Percentiles rank a stretch among this genome's conserved stretches.
Evolutionary conservation across 2,113 vertebrate genomes (phyloP).

Genomic region (Semnornis frantzii): DNA sequence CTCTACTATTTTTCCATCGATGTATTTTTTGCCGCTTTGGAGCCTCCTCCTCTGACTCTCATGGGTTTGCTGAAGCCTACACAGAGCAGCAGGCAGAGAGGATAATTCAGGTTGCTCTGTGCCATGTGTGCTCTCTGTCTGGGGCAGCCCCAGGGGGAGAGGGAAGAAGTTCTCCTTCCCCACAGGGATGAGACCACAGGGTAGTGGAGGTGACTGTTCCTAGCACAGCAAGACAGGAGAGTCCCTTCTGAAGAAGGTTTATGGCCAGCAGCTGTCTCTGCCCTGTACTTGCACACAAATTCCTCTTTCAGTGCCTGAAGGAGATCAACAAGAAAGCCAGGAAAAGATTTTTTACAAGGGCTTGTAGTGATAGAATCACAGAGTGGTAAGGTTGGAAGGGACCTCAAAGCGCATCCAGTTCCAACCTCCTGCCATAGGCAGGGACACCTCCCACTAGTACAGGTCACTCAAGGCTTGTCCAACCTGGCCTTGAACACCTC

Average conservation of each 20-base stretch:
- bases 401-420: no score
- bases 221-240: not conserved
- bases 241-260: not conserved
- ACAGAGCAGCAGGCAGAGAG: not conserved
- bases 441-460: no score
- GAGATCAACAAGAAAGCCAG: no score
- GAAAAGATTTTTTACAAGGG: no score
- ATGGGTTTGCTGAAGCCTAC: not conserved
- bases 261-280: not conserved
- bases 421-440: no score
- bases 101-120: not conserved
- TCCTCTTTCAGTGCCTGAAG: no score
- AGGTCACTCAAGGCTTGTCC: no score
- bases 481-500: no score
- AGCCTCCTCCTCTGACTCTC: not conserved
- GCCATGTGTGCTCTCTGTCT: not conserved
- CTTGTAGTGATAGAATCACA: no score
- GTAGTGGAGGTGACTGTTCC: accelerated
- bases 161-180: not conserved
- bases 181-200: not conserved
- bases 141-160: not conserved
- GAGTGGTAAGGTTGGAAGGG: no score
- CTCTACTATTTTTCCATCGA: not conserved
- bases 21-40: slow-evolving; percentile 4
- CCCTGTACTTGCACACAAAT: not conserved